Conservation (phyloP, 1,140 invertebrate species). For the Drosophila repleta region DNA sequence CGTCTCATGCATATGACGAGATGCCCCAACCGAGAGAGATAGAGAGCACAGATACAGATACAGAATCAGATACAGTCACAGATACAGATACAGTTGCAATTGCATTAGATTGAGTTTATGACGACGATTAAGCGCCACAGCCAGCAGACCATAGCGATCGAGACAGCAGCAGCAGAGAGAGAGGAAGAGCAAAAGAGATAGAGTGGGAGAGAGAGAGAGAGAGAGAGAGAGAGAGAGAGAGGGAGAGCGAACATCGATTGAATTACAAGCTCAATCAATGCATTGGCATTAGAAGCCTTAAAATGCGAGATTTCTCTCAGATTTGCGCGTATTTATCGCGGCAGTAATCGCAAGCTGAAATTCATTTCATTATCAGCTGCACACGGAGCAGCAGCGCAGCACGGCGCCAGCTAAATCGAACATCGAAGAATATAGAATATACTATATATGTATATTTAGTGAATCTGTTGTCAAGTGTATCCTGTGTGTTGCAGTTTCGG, state of each 20-base stretch:
- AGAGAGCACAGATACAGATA: conserved; percentile 10
- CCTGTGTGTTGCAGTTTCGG: conserved; percentile 75
- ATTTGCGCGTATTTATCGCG: conserved; percentile 74
- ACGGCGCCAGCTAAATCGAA: conserved; percentile 1
- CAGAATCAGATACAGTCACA: background rate
- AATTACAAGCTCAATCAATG: conserved; percentile 59
- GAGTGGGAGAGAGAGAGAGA: conserved; percentile 11
- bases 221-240: conserved; percentile 27
- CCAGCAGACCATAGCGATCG: conserved; percentile 25
- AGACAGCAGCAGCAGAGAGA: background rate
- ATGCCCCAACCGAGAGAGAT: conserved; percentile 12
- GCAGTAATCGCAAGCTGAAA: conserved; percentile 62
- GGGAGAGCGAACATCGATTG: conserved; percentile 57
- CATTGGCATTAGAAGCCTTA: conserved; percentile 53
- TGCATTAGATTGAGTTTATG: conserved; percentile 49
- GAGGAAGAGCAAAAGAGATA: background rate
- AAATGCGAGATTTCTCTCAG: conserved; percentile 32
- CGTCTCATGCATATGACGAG: conserved; percentile 32
- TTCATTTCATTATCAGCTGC: conserved; percentile 82
- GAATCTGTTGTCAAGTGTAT: conserved; percentile 3
- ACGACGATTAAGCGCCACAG: conserved; percentile 52
- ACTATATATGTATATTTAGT: conserved; percentile 1
- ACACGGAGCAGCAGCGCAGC: conserved; percentile 48
- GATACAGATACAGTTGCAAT: background rate
- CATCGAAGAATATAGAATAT: conserved; percentile 1